Base-by-base conservation (phyloP, 2,888 invertebrate genomes). In the Dynastes grantii region DNA sequence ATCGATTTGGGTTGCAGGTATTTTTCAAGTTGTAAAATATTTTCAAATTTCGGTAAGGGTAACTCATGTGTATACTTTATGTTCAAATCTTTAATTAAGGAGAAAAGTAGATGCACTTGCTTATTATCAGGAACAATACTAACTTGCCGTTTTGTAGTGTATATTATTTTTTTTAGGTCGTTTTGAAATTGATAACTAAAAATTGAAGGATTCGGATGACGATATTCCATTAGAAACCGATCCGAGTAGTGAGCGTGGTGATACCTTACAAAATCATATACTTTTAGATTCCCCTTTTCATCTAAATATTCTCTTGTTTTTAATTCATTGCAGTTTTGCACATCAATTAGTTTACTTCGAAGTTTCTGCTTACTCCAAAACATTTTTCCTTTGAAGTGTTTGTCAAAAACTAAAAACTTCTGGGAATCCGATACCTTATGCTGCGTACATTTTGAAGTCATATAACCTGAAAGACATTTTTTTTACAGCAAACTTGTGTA, bases 161-260 rank as follows among this genome's bases (percentile, higher is more conserved):
- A 79, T 13, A 49, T 70, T 29, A 76, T 49, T 22, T 45, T 67
- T 65, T 13, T 29, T 4, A 67, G 40, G 22, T 49, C 2, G 29
- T 32, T 37, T 16, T 22, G 76, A 51, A 27, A 9, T 45, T 32
- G 49, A 6, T 45, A 27, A n/a, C 55, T 45, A 16, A 55, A 75
- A 32, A 77, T 58, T 16, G 77, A 73, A 3, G 79, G 79, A 67
- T 68, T 68, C 0, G 77, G 75, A 53, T 73, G 29, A 6, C 63
- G 37, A 68, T 79, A 79, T 64, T 58, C 40, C 76, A 79, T 71
- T 58, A 79, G 40, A 68, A 77, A 79, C 13, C 77, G 76, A 45
- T 79, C 75, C 16, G 73, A 67, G 61, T 68, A 75, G 40, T 77
- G 79, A 22, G 22, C 29, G 11, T 53, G 9, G n/a, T 75, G 29